Conservation (phyloP, 2,113 vertebrate species). For the Aviceda subcristata region DNA sequence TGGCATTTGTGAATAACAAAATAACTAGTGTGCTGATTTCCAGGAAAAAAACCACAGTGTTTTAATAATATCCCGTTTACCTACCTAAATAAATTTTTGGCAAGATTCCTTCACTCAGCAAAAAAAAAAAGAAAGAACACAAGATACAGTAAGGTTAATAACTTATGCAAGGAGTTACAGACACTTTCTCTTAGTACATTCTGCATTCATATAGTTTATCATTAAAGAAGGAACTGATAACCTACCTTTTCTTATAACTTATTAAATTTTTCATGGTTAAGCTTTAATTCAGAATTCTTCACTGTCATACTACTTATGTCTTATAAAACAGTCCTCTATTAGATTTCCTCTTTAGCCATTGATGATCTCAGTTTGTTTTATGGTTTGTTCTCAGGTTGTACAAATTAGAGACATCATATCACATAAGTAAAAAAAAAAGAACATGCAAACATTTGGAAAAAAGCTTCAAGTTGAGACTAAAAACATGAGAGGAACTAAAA, state of each 20-base stretch:
- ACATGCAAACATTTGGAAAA: not conserved
- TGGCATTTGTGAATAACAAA: not conserved
- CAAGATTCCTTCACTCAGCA: not conserved
- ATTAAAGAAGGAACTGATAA: constrained; percentile 38
- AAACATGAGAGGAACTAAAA: not conserved
- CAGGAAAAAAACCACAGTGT: rapidly evolving
- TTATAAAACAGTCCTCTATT: not conserved
- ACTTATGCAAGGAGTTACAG: not conserved
- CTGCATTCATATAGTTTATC: constrained; percentile 31
- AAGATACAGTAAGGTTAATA: not conserved
- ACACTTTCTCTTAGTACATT: not conserved
- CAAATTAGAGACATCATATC: not conserved
- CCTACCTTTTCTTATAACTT: not conserved
- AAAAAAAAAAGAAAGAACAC: not conserved
- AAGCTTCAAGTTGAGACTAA: not conserved
- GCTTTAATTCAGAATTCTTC: constrained; percentile 23
- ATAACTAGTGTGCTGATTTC: not conserved
- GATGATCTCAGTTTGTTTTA: not conserved
- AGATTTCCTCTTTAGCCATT: not conserved
- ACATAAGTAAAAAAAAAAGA: not conserved
- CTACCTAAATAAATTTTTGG: not conserved
- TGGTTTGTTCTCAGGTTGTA: not conserved
- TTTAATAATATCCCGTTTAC: not conserved
- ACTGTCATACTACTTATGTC: not conserved
- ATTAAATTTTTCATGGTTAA: constrained; percentile 9